These are phyloP conservation scores for Sakesphorus luctuosus DNA, from an alignment of 2,113 vertebrate species.

Conservation along the genomic window DNA sequence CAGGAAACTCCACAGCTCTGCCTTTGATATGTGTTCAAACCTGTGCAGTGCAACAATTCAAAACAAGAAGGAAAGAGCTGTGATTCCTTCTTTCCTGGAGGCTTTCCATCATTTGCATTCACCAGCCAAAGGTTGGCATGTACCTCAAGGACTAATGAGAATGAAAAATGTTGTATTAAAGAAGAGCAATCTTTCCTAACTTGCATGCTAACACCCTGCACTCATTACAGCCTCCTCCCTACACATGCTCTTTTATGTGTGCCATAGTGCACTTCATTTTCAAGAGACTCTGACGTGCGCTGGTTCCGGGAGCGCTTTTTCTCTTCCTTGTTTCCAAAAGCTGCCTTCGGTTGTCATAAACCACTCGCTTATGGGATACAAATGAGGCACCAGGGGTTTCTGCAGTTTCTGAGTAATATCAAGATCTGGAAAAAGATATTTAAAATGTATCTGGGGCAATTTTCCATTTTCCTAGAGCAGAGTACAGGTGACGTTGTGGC, in stretches of 20 bases:
- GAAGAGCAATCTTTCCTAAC: slow-evolving; percentile 56
- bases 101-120: slow-evolving; percentile 58
- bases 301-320: slow-evolving; percentile 35
- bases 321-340: slow-evolving; percentile 24
- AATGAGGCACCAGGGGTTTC: slow-evolving; percentile 39
- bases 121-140: neutral
- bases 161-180: slow-evolving; percentile 64
- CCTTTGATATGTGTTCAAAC: neutral
- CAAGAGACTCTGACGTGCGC: slow-evolving; percentile 32
- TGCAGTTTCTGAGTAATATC: slow-evolving; percentile 31
- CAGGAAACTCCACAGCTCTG: neutral
- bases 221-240: slow-evolving; percentile 58
- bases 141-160: slow-evolving; percentile 69
- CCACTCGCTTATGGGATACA: neutral
- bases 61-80: neutral
- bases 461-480: neutral
- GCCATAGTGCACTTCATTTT: slow-evolving; percentile 39
- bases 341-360: slow-evolving; percentile 52
- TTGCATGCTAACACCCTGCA: slow-evolving; percentile 62
- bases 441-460: slow-evolving; percentile 36
- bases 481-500: neutral
- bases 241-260: slow-evolving; percentile 53
- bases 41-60: neutral
- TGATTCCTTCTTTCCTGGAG: slow-evolving; percentile 21
- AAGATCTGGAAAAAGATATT: neutral